Percentiles rank a stretch among this genome's conserved stretches.
Conservation (phyloP, 2,797 vertebrate genomes). For the Parotocinclus haroldoi region DNA sequence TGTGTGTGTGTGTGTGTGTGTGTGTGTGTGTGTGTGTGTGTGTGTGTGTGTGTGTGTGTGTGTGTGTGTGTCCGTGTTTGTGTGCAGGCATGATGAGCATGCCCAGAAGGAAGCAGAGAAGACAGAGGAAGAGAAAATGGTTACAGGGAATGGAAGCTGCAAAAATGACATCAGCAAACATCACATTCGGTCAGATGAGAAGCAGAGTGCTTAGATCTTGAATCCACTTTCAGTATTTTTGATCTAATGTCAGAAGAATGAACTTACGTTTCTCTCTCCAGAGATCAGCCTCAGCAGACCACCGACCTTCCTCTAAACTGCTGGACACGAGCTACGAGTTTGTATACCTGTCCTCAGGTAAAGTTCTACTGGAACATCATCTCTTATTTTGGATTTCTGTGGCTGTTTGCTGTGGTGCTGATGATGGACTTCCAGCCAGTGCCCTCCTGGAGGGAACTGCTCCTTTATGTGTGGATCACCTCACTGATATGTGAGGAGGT, state of each 20-base stretch:
- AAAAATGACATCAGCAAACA: constrained; percentile 16
- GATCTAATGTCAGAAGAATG: not conserved
- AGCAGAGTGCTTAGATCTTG: not conserved
- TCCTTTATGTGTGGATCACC: constrained; percentile 89
- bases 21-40: no score
- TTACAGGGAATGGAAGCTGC: constrained; percentile 49
- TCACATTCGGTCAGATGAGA: constrained; percentile 42
- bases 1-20: no score
- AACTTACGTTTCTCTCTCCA: constrained; percentile 11
- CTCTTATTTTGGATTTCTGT: constrained; percentile 90
- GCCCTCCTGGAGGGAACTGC: constrained; percentile 78
- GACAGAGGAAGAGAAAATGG: constrained; percentile 55
- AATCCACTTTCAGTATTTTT: not conserved
- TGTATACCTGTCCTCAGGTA: constrained; percentile 67
- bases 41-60: no score
- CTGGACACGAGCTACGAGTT: constrained; percentile 55
- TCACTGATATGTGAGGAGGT: constrained; percentile 89
- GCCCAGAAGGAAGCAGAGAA: constrained; percentile 61
- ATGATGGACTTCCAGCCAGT: constrained; percentile 86
- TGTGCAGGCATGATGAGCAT: constrained; percentile 66
- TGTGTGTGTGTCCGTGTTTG: no score
- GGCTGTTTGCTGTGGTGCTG: constrained; percentile 86
- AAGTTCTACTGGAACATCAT: constrained; percentile 90
- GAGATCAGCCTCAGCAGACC: constrained; percentile 9
- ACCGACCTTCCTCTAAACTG: constrained; percentile 54